Conservation (phyloP, 2,888 invertebrate genomes). For the Bembecia ichneumoniformis region DNA sequence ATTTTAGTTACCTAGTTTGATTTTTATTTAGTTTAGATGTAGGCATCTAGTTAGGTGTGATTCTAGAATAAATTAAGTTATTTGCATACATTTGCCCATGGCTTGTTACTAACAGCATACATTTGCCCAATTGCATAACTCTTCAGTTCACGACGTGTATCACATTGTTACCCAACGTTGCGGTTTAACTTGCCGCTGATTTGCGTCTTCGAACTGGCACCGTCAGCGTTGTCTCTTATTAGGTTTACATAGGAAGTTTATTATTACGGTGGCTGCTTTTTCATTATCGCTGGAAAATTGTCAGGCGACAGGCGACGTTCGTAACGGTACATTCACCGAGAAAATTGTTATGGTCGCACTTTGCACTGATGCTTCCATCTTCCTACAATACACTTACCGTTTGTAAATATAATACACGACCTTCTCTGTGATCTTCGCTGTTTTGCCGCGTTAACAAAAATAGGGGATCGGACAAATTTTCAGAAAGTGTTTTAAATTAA, state of each 20-base stretch:
- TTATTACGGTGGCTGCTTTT: slow-evolving; percentile 38
- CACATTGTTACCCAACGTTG: slow-evolving; percentile 19
- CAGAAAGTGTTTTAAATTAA: too few relatives aligned
- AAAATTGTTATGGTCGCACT: slow-evolving; percentile 27
- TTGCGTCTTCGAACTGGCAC: slow-evolving; percentile 14
- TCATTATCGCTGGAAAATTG: slow-evolving; percentile 48
- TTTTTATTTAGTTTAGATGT: too few relatives aligned
- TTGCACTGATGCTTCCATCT: slow-evolving; percentile 25
- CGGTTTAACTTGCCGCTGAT: slow-evolving; percentile 20
- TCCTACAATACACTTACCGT: slow-evolving; percentile 10
- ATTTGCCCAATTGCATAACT: too few relatives aligned
- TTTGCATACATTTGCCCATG: too few relatives aligned
- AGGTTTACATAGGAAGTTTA: slow-evolving; percentile 37
- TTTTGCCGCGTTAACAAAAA: neutral
- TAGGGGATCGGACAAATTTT: too few relatives aligned
- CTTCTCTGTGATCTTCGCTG: neutral
- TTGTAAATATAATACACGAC: neutral
- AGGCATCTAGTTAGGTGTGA: too few relatives aligned
- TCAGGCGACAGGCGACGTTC: slow-evolving; percentile 42
- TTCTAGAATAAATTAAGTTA: too few relatives aligned
- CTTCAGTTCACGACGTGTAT: slow-evolving; percentile 1
- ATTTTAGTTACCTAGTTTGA: too few relatives aligned
- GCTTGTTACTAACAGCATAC: too few relatives aligned
- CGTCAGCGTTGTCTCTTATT: slow-evolving; percentile 26
- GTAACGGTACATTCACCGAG: slow-evolving; percentile 46